Conservation (phyloP, 2,797 vertebrate genomes). For the Pteropus rufus region DNA sequence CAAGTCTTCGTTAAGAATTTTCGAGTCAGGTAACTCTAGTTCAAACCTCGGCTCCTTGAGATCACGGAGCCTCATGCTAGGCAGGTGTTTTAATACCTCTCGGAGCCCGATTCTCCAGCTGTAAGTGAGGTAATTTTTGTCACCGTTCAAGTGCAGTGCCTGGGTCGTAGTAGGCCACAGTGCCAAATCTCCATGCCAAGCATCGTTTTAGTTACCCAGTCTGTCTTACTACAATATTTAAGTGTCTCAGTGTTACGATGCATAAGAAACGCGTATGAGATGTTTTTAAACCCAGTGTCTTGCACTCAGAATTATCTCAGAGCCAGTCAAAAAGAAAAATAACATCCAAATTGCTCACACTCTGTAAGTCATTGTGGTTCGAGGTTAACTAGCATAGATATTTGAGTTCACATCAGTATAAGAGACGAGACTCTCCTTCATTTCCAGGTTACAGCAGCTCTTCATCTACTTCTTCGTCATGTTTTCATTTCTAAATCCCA, state of each 20-base stretch:
- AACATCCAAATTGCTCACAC: background rate
- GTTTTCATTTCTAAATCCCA: slow-evolving; percentile 46
- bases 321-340: background rate
- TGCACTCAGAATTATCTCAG: slow-evolving; percentile 9
- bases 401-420: background rate
- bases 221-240: background rate
- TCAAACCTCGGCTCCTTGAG: background rate
- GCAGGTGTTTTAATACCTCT: background rate
- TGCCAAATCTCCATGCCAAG: background rate
- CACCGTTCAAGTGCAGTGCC: background rate
- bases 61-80: background rate
- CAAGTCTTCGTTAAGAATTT: background rate
- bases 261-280: background rate
- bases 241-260: background rate
- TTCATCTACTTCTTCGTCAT: slow-evolving; percentile 11
- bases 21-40: background rate
- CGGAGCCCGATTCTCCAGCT: background rate
- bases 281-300: background rate
- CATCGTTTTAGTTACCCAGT: background rate
- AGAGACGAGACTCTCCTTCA: background rate
- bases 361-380: background rate
- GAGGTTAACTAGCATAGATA: background rate
- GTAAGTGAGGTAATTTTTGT: background rate
- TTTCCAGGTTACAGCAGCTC: background rate
- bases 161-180: background rate